Conservation (phyloP, 2,113 vertebrate species). For the Aix galericulata region DNA sequence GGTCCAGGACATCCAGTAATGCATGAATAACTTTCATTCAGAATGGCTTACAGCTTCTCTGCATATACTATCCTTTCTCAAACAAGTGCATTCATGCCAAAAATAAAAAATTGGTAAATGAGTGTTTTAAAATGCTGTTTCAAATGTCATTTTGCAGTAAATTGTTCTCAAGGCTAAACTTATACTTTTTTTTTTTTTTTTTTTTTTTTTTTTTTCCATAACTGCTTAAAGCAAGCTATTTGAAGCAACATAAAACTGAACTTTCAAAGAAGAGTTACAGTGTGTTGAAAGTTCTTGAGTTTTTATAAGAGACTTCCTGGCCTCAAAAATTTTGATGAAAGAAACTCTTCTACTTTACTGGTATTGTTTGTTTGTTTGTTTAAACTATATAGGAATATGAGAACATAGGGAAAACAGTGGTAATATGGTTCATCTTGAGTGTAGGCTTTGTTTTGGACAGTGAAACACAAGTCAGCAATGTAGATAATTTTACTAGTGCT, state of each 20-base stretch:
- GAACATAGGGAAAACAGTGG: neutral
- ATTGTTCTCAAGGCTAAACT: neutral
- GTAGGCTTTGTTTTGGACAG: neutral
- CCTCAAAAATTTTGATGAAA: neutral
- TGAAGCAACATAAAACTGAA: neutral
- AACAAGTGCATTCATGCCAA: neutral
- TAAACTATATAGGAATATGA: neutral
- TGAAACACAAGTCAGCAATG: neutral
- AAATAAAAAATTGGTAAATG: neutral
- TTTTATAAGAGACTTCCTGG: neutral
- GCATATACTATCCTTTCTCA: neutral
- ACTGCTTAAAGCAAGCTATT: neutral
- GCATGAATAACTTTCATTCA: neutral
- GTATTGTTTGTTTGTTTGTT: neutral
- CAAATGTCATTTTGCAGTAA: neutral
- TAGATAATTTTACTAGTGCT: neutral
- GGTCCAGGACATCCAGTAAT: neutral
- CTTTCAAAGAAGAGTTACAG: neutral
- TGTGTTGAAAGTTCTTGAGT: neutral
- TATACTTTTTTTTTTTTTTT: neutral
- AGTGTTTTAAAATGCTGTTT: neutral
- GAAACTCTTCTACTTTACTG: neutral
- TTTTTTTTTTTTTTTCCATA: neutral
- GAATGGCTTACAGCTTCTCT: neutral
- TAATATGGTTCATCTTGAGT: neutral